Conservation (phyloP, 2,888 invertebrate genomes). For the Eueremaeus valkanovi region DNA sequence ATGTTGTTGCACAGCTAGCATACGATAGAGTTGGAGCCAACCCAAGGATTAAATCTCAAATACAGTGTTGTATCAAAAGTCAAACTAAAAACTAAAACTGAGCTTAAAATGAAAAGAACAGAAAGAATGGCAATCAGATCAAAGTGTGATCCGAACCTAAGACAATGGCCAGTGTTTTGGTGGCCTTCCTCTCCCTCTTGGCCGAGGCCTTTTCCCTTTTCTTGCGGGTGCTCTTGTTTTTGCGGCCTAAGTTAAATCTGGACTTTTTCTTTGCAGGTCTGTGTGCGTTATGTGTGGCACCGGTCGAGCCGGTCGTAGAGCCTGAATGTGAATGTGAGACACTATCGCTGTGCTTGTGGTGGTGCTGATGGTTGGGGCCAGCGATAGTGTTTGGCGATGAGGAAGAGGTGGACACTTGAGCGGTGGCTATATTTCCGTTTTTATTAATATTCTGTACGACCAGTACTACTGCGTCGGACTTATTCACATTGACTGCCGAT, state of each 20-base stretch:
- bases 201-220: constrained; percentile 90
- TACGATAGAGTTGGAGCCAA: not conserved
- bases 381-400: constrained; percentile 8
- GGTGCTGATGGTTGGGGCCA: constrained; percentile 26
- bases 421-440: constrained; percentile 34
- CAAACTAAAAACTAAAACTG: not conserved
- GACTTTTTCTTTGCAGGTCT: constrained; percentile 46
- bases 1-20: not conserved
- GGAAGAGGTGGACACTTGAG: constrained; percentile 11
- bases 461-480: constrained; percentile 4
- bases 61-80: not conserved
- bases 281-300: constrained; percentile 4
- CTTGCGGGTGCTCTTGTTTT: constrained; percentile 89
- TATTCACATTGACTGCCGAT: constrained; percentile 26
- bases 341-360: constrained; percentile 27
- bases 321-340: not conserved
- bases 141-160: constrained; percentile 68
- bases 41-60: not conserved
- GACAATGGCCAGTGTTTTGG: constrained; percentile 96
- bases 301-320: not conserved
- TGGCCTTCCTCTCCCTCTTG: constrained; percentile 93
- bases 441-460: constrained; percentile 33
- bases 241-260: constrained; percentile 52
- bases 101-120: too few species aligned
- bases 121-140: too few species aligned